Evolutionary conservation across 92 coral and sea anemone genomes (phyloP).

Genomic region (Palythoa grandiflora): DNA sequence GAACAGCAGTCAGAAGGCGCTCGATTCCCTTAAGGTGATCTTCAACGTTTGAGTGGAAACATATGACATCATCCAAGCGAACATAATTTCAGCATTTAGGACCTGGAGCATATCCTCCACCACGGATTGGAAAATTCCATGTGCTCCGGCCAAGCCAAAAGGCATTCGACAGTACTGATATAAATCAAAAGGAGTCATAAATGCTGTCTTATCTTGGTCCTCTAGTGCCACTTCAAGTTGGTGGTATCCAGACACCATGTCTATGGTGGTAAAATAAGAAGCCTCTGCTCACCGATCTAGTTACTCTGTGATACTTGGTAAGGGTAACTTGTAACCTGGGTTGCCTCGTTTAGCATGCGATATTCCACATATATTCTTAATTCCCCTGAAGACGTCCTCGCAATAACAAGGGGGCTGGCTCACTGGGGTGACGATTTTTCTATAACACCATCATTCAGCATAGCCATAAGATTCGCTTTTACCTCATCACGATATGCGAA

Average conservation of each 20-base stretch:
- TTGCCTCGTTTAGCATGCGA: slow-evolving; percentile 64
- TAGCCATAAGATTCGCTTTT: slow-evolving; percentile 25
- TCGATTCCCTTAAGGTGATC: slow-evolving; percentile 61
- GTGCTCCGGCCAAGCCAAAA: slow-evolving; percentile 65
- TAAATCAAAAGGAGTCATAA: slow-evolving; percentile 65
- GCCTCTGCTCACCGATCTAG: slow-evolving; percentile 51
- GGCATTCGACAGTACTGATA: slow-evolving; percentile 66
- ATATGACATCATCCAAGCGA: slow-evolving; percentile 73
- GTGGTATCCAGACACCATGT: too few relatives aligned
- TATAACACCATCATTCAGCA: slow-evolving; percentile 61
- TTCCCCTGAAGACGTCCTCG: slow-evolving; percentile 51
- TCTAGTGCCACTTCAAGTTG: too few relatives aligned
- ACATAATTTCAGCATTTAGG: slow-evolving; percentile 59
- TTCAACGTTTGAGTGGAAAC: slow-evolving; percentile 64
- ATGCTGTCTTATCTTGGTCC: slow-evolving; percentile 61
- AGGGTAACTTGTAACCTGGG: slow-evolving; percentile 60
- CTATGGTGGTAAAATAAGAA: slow-evolving; percentile 51
- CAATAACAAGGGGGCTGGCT: slow-evolving; percentile 59
- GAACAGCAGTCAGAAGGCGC: slow-evolving; percentile 50
- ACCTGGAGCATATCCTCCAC: slow-evolving; percentile 56
- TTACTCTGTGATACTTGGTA: slow-evolving; percentile 38
- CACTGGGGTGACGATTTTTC: slow-evolving; percentile 66
- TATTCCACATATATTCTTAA: slow-evolving; percentile 66
- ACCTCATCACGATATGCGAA: slow-evolving; percentile 63
- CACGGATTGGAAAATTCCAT: slow-evolving; percentile 64